Evolutionary conservation across 2,113 vertebrate species (phyloP).

Genomic region (Sclerurus mexicanus): DNA sequence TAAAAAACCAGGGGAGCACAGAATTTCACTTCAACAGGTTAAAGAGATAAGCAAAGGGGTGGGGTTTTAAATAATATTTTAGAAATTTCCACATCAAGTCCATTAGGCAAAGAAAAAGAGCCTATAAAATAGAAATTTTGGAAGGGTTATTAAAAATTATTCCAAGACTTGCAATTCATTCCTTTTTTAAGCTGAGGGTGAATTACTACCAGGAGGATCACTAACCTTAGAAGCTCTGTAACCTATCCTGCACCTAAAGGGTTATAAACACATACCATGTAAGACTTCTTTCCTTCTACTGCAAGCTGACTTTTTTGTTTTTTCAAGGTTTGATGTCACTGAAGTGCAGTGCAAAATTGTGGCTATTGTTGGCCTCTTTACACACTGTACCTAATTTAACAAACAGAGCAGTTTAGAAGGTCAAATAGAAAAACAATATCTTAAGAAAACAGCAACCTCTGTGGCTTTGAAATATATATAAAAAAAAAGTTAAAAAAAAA

Average conservation of each 20-base stretch:
- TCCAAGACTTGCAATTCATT: background rate
- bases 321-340: background rate
- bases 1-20: background rate
- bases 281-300: background rate
- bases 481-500: background rate
- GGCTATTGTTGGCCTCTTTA: conserved; percentile 16
- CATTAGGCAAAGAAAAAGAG: background rate
- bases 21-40: background rate
- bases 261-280: background rate
- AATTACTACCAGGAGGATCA: background rate
- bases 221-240: background rate
- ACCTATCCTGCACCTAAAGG: background rate
- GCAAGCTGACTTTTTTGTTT: background rate
- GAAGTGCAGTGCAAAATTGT: background rate
- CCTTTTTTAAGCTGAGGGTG: background rate
- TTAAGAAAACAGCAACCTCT: conserved; percentile 43
- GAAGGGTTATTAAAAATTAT: background rate
- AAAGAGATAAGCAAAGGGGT: background rate
- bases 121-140: background rate
- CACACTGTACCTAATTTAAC: conserved; percentile 44
- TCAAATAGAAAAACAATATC: conserved; percentile 48
- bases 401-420: conserved; percentile 21
- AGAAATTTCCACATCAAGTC: background rate
- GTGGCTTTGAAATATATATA: conserved; percentile 25
- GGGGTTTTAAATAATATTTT: background rate